Percentiles rank a stretch among this genome's conserved stretches.
phyloP scores from a whole-genome alignment of 2,888 invertebrate species.

The Ennomos quercinarius region DNA sequence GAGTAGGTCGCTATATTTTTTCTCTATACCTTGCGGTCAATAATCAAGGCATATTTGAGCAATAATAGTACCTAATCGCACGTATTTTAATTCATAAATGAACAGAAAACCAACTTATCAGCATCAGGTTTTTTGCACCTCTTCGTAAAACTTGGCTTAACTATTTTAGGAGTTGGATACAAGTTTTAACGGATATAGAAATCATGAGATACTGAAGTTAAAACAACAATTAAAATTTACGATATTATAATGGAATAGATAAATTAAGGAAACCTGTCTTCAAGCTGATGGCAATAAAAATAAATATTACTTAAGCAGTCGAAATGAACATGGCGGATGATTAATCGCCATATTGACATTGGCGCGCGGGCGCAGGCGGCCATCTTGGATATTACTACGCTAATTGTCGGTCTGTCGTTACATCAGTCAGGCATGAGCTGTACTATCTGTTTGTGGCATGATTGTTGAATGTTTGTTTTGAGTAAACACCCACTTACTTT shows the following conservation, averaged over 20 bases:
- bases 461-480: not conserved
- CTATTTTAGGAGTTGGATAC: constrained; percentile 10
- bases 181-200: constrained; percentile 3
- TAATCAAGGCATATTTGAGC: no score
- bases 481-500: constrained; percentile 15
- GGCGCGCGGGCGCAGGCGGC: constrained; percentile 71
- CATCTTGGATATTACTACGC: constrained; percentile 77
- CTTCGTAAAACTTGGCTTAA: not conserved
- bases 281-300: constrained; percentile 58
- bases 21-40: no score
- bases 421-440: constrained; percentile 71
- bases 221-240: constrained; percentile 42
- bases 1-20: no score
- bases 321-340: constrained; percentile 81
- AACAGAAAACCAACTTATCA: no score
- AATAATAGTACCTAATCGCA: no score
- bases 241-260: constrained; percentile 39
- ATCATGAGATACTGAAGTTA: constrained; percentile 22
- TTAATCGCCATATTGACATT: constrained; percentile 77
- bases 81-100: no score
- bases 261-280: constrained; percentile 41
- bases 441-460: constrained; percentile 9
- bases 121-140: no score
- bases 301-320: constrained; percentile 64
- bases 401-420: constrained; percentile 77